Base-by-base conservation (phyloP, 1,140 invertebrate genomes). In the Meloidogyne hapla region DNA sequence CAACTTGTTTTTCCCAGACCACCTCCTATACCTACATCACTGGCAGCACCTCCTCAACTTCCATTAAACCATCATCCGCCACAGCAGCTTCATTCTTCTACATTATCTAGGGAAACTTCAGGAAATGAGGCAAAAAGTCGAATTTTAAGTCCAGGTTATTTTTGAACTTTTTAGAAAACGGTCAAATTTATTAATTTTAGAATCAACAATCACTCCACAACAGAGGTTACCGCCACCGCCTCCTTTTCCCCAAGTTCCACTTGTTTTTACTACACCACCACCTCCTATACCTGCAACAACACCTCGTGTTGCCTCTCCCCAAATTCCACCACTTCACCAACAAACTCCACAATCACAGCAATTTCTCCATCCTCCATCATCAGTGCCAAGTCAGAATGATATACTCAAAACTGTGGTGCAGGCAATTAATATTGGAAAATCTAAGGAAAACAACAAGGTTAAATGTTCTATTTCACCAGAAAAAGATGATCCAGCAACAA, bases 361-460 rank as follows among this genome's bases (percentile, higher is more conserved):
- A 56, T 56, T n/a, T 8, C 0, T 68, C 25, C 15, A 66, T n/a
- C 6, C 33, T 21, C 18, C 66, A 33, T 15, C 28, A 40, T 28
- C 71, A 61, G 26, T 61, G 48, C 71, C 71, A 21, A 73, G 23
- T 38, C 40, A 42, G 12, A 63, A 33, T 38, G 40, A 38, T 33
- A 64, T 73, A 4, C 56, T 73, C 56, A 61, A 73, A 73, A 73
- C 71, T 38, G 71, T 73, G 15, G 71, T 73, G 10, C 56, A 73
- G n/a, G 71, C 71, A 23, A 73, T 73, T 40, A 64, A 42, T 33
- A n/a, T 61, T 38, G 71, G 71, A 56, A 56, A 56, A 56, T 6
- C 48, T 56, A 56, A 56, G n/a, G 40, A 72, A 33, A 12, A 61
- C 12, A 26, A n/a, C 9, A 40, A 56, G n/a, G 48, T 56, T 56